Evolutionary conservation across 2,113 vertebrate genomes (phyloP).

Genomic region (Sebastes fasciatus): DNA sequence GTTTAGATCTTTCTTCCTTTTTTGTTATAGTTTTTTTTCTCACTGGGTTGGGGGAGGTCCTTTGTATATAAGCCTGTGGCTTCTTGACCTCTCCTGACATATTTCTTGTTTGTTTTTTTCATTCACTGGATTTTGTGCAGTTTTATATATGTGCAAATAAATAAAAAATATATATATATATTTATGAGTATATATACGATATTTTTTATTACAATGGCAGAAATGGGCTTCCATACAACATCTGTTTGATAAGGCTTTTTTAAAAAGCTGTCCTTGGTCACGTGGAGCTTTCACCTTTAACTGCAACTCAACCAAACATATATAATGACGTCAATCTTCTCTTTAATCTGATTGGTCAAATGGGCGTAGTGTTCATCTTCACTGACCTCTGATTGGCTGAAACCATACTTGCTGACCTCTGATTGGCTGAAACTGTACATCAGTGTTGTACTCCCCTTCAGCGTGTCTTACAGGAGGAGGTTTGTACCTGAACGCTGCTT

Average conservation of each 20-base stretch:
- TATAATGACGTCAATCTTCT: neutral
- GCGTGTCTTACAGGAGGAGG: constrained; percentile 53
- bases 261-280: constrained; percentile 61
- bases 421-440: constrained; percentile 57
- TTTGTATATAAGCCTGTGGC: too few species aligned
- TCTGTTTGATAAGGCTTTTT: neutral
- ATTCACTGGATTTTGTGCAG: too few species aligned
- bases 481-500: neutral
- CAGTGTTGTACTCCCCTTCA: neutral
- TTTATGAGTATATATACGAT: too few species aligned
- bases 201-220: too few species aligned
- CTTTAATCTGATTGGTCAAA: constrained; percentile 49
- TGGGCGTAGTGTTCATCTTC: accelerated
- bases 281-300: constrained; percentile 69
- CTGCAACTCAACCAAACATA: constrained; percentile 68
- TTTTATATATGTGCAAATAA: too few species aligned
- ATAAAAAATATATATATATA: too few species aligned
- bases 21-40: too few species aligned
- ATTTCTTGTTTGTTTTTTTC: too few species aligned
- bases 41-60: too few species aligned
- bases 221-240: too few species aligned
- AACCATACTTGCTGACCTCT: accelerated
- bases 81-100: too few species aligned
- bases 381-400: constrained; percentile 57
- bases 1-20: too few species aligned